Percentiles rank a stretch among this genome's conserved stretches.
phyloP scores from a whole-genome alignment of 1,140 invertebrate genomes.

The Neomicropteryx cornuta region DNA sequence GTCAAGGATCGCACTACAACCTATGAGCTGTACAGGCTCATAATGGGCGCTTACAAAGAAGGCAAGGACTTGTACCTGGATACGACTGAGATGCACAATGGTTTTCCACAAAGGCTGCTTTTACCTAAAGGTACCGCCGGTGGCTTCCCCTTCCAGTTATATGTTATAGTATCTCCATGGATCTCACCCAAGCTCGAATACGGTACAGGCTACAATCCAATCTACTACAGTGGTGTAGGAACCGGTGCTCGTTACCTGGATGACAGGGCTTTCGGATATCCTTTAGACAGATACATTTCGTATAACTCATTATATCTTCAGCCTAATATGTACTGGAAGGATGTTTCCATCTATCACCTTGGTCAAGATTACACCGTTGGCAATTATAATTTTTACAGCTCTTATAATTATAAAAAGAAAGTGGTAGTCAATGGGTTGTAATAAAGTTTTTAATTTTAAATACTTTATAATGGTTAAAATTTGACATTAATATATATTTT shows the following conservation, averaged over 20 bases:
- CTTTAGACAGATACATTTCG: constrained; percentile 51
- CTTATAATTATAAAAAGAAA: no score
- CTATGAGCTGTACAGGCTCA: constrained; percentile 42
- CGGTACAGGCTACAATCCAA: constrained; percentile 18
- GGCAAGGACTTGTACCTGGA: constrained; percentile 36
- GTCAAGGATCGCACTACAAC: constrained; percentile 52
- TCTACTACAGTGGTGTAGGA: constrained; percentile 23
- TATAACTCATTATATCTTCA: constrained; percentile 44
- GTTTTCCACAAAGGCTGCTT: constrained; percentile 50
- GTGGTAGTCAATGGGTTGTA: no score
- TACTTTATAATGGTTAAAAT: no score
- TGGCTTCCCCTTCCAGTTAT: constrained; percentile 52
- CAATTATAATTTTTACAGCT: no score
- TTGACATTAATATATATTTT: no score
- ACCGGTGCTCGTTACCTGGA: constrained; percentile 32
- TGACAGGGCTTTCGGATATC: constrained; percentile 48
- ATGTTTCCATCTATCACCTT: constrained; percentile 50
- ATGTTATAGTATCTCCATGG: constrained; percentile 49
- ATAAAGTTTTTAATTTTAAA: no score
- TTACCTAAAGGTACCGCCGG: constrained; percentile 54
- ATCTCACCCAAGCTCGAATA: constrained; percentile 16
- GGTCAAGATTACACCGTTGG: constrained; percentile 34
- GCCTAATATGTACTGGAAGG: constrained; percentile 54
- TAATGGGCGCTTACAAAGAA: constrained; percentile 33
- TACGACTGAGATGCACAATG: constrained; percentile 38